A percentile compares a stretch with the other conserved stretches of the same genome.
Evolutionary conservation across 2,888 invertebrate genomes (phyloP).

Genomic region (Stegana nigrithorax): DNA sequence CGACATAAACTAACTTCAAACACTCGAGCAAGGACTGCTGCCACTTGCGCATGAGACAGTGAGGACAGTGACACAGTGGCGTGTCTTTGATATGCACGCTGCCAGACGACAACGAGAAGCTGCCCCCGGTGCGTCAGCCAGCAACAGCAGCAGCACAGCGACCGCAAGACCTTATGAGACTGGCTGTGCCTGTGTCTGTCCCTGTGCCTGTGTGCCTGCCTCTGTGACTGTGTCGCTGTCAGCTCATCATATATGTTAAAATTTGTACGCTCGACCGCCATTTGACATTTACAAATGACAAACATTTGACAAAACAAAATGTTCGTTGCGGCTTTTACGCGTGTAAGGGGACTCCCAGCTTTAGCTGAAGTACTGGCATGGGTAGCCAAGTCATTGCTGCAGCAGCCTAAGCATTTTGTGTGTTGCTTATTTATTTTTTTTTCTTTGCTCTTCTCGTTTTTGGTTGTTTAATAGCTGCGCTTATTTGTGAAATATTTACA

Average conservation of each 20-base stretch:
- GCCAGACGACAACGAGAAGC: too few relatives aligned
- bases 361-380: conserved; percentile 29
- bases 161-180: background rate
- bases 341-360: conserved; percentile 32
- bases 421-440: too few relatives aligned
- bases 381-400: too few relatives aligned
- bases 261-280: conserved; percentile 51
- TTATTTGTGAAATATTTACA: conserved; percentile 12
- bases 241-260: conserved; percentile 45
- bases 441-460: conserved; percentile 7
- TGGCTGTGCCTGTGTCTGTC: background rate
- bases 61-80: background rate
- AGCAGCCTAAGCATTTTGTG: too few relatives aligned
- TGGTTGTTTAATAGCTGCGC: background rate
- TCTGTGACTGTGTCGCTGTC: conserved; percentile 6
- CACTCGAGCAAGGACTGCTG: background rate
- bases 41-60: too few relatives aligned
- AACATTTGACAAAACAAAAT: conserved; percentile 57
- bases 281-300: conserved; percentile 63
- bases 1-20: background rate
- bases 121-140: too few relatives aligned
- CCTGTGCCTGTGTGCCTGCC: conserved; percentile 4
- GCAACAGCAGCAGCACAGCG: background rate
- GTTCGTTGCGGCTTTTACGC: conserved; percentile 23
- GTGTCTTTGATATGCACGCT: conserved; percentile 7